Conservation (phyloP, 2,113 vertebrate genomes). For the Tragelaphus scriptus region DNA sequence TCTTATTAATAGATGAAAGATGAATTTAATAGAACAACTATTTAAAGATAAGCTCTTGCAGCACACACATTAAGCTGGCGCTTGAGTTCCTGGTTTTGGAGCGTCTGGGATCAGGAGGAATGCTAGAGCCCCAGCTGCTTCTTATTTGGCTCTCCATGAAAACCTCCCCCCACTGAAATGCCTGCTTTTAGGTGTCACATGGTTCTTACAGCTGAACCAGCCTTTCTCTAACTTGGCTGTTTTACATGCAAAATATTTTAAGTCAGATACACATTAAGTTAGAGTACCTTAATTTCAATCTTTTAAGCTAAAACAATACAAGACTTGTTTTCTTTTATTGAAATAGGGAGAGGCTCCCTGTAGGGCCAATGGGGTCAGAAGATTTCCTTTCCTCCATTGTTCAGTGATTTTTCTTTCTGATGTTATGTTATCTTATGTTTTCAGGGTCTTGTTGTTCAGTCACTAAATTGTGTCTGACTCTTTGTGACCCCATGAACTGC, state of each 20-base stretch:
- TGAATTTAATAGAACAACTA: constrained; percentile 16
- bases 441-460: background rate
- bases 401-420: constrained; percentile 20
- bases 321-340: background rate
- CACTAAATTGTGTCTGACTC: background rate
- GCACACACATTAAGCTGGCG: background rate
- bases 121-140: constrained; percentile 12
- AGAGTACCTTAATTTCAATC: constrained; percentile 8
- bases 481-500: background rate
- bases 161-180: background rate
- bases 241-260: constrained; percentile 49
- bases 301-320: background rate
- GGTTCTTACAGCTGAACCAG: background rate
- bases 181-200: background rate
- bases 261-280: background rate
- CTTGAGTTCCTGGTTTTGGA: background rate
- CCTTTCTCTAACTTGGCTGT: constrained; percentile 7
- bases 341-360: background rate
- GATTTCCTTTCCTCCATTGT: constrained; percentile 6
- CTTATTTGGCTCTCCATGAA: constrained; percentile 15
- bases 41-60: constrained; percentile 29
- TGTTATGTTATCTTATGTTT: background rate
- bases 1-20: constrained; percentile 29
- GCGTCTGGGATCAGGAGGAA: background rate
- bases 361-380: background rate